Conservation (phyloP, 2,113 vertebrate species). For the Cervus canadensis region DNA sequence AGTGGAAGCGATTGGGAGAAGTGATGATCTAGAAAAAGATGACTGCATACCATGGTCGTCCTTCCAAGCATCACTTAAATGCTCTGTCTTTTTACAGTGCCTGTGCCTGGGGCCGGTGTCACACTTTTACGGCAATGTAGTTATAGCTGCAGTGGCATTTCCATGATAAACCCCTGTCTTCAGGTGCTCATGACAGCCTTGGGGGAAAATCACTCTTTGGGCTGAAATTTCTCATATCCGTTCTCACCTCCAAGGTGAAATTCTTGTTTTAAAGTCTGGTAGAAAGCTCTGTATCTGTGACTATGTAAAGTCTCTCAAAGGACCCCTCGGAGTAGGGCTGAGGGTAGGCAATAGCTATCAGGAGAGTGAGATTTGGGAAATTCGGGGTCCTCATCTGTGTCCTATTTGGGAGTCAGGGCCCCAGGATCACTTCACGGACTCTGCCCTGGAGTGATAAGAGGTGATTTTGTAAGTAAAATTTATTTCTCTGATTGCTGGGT, state of each 20-base stretch:
- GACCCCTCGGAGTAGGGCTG: neutral
- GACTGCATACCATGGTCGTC: neutral
- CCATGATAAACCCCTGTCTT: constrained; percentile 70
- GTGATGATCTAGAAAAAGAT: constrained; percentile 20
- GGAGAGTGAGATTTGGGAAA: neutral
- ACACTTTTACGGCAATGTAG: constrained; percentile 29
- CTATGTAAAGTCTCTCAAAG: neutral
- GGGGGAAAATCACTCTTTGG: constrained; percentile 47
- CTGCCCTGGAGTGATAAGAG: neutral
- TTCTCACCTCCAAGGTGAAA: constrained; percentile 61
- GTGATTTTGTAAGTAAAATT: neutral
- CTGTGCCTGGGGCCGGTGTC: constrained; percentile 44
- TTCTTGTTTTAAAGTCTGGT: constrained; percentile 56
- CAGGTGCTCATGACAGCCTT: constrained; percentile 49
- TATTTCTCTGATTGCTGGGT: neutral
- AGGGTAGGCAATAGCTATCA: no score
- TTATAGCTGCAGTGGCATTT: constrained; percentile 60
- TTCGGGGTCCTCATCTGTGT: neutral
- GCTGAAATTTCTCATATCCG: constrained; percentile 61
- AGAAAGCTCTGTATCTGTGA: neutral
- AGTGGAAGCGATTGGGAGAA: neutral
- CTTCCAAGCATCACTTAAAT: constrained; percentile 45
- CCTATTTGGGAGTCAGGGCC: neutral
- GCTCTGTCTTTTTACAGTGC: constrained; percentile 11
- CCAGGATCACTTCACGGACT: neutral